Evolutionary conservation across 2,113 vertebrate genomes (phyloP), one percentile per base, ranked within the genome.

Genomic region (Osmerus mordax): DNA sequence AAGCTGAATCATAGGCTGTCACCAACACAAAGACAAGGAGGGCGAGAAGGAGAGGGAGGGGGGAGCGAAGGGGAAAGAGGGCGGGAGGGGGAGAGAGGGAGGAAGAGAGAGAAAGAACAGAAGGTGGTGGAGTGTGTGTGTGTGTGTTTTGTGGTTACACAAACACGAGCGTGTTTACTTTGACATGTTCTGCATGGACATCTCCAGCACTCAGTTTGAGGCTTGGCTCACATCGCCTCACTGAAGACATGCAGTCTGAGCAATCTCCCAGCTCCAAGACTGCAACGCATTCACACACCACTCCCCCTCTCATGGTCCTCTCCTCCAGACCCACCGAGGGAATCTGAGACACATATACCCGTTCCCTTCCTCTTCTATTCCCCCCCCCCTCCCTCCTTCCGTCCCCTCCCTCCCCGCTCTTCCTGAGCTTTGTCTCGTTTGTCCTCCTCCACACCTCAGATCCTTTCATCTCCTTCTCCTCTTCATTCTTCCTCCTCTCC

Each of bases 111-210:
- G 16, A 65, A 47, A 18, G 15, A 65, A 6, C 14, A 65, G 28
- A 15, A 19, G 63, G 19, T 7, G 29, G 36, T 14, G 19, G 28
- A 62, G 28, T 68, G 58, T 66, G 19, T n/a, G n/a, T n/a, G n/a
- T n/a, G n/a, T n/a, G n/a, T 62, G 56, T 61, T 41, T 41, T 5
- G 7, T 41, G 36, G 36, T 41, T 41, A 41, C 36, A 55, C 53
- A 55, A 4, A 55, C 53, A 14, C 13, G 3, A 55, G 5, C 53
- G n/a, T 4, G 56, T 16, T 68, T 15, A 14, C 8, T 60, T 2
- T 21, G 53, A 59, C 64, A 28, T 56, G 28, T 71, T 59, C 59
- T 75, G 41, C 60, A n/a, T 19, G 53, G 29, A 29, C 29, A 29
- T 29, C 29, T 3, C 29, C 29, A 29, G 29, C 29, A 2, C 29